phyloP scores from a whole-genome alignment of 2,113 vertebrate species.

The rat (Rattus norvegicus) region GRCr8 NC_086038.1:53406001-53406500 shows the following conservation, averaged over 20 bases:
- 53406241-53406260: not conserved
- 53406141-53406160: not conserved
- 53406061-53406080: not conserved
- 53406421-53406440: not conserved
- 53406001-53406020: no score
- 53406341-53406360: not conserved
- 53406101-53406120: not conserved
- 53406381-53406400: not conserved
- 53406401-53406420: not conserved
- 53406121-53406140: not conserved
- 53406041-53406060: not conserved
- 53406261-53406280: not conserved
- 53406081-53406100: not conserved
- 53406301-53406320: not conserved
- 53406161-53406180: not conserved
- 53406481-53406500: not conserved
- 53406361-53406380: not conserved
- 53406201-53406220: not conserved
- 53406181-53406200: not conserved
- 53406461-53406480: not conserved
- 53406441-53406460: not conserved
- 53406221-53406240: not conserved
- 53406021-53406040: not conserved
- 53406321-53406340: not conserved
- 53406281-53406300: rapidly evolving